Base-by-base conservation (phyloP, 2,113 vertebrate genomes). In the Pterocles burchelli region DNA sequence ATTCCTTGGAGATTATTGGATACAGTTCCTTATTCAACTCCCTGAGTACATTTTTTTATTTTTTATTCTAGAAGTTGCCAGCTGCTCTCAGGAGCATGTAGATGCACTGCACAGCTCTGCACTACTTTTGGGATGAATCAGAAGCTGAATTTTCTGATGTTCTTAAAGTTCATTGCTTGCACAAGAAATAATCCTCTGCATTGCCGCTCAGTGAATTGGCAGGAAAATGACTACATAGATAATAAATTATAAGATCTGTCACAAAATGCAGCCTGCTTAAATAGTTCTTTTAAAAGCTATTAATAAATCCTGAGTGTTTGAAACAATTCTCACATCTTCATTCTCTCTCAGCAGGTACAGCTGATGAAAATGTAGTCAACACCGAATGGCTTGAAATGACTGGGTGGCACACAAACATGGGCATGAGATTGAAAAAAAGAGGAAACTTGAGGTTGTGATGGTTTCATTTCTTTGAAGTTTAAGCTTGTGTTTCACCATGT, bases 381-480 rank as follows among this genome's bases (percentile, higher is more conserved):
- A 19, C 38, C n/a, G 48, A 82, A 78, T 29, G 45, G n/a, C 28
- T 77, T 77, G 43, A 89, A 83, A 87, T 41, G 80, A 52, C 84
- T 61, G 68, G 86, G 51, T 29, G 51, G 45, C 83, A 67, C 38
- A 52, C 38, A 61, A 67, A 57, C 17, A 12, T 0, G 0, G 33
- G 33, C 57, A 81, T 12, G 41, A 26, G 45, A 70, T 1, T 87
- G 29, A 61, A 73, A 38, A 75, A 63, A 83, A 59, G 34, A 90
- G 72, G 95, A 92, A 90, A 71, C 22, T 25, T 73, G 71, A 86
- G 67, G 90, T 26, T 55, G 48, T 24, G 41, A 45, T 67, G 61
- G 55, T 89, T 96, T 92, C 21, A n/a, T 94, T 94, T 96, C 66
- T 88, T 57, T 70, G 68, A 88, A 79, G 34, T 74, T 82, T 46